These are phyloP conservation scores for Drosophila bocqueti DNA, from an alignment of 1,140 invertebrate genomes.

Conservation along the genomic window DNA sequence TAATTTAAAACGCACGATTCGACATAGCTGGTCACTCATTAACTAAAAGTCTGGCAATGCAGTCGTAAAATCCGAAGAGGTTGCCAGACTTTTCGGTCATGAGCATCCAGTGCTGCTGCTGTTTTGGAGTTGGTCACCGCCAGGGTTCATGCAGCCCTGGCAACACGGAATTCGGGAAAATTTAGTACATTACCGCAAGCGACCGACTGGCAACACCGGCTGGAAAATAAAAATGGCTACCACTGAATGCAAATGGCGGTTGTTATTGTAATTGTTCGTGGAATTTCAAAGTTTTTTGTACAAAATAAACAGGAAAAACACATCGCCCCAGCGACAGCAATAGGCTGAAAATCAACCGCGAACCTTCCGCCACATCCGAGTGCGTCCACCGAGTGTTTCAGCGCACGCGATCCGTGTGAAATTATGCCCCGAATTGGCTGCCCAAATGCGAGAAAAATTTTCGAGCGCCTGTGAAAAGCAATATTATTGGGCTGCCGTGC, in stretches of 20 bases:
- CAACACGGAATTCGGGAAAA: constrained; percentile 5
- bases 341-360: constrained; percentile 58
- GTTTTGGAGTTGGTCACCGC: too few relatives aligned
- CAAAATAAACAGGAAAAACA: constrained; percentile 80
- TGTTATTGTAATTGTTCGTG: constrained; percentile 83
- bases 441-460: constrained; percentile 65
- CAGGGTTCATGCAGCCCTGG: constrained; percentile 5
- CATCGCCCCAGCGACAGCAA: constrained; percentile 50
- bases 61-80: too few relatives aligned
- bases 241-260: constrained; percentile 62
- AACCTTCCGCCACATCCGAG: constrained; percentile 46
- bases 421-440: constrained; percentile 57
- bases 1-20: too few relatives aligned
- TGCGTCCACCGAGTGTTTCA: constrained; percentile 43
- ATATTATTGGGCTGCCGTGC: constrained; percentile 54
- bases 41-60: too few relatives aligned
- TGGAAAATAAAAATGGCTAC: constrained; percentile 84
- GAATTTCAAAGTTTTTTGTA: constrained; percentile 83
- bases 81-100: too few relatives aligned
- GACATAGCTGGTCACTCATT: too few relatives aligned
- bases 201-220: constrained; percentile 59
- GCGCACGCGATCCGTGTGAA: constrained; percentile 46
- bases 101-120: too few relatives aligned
- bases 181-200: constrained; percentile 44
- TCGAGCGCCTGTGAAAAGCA: constrained; percentile 68